Conservation (phyloP, 1,140 invertebrate genomes). For the Ladona fulva region DNA sequence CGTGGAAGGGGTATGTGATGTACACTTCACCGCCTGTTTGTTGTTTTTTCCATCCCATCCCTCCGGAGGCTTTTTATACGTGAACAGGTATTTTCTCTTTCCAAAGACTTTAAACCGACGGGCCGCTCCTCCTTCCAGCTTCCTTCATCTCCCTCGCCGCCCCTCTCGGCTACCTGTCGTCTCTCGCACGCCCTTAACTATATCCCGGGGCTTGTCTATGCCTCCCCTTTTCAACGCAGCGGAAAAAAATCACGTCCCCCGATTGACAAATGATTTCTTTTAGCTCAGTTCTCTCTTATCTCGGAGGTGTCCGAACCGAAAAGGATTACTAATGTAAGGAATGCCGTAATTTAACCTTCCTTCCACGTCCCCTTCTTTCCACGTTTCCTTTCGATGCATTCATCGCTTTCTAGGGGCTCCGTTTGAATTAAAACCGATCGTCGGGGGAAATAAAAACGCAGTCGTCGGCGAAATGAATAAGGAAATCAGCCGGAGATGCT, state of each 20-base stretch:
- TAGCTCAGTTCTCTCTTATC: neutral
- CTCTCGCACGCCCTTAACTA: neutral
- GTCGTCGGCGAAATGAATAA: neutral
- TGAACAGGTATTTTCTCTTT: neutral
- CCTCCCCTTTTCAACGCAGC: neutral
- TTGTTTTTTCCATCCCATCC: neutral
- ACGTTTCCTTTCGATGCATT: neutral
- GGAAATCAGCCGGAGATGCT: neutral
- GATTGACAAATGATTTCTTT: conserved; percentile 3
- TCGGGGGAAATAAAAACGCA: neutral
- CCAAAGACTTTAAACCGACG: neutral
- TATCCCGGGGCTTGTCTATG: neutral
- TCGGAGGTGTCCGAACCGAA: neutral
- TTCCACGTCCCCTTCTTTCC: neutral
- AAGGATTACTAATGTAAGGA: conserved; percentile 2
- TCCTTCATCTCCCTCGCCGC: neutral
- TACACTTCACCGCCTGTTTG: neutral
- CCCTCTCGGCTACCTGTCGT: neutral
- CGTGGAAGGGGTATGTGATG: neutral
- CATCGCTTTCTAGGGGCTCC: neutral
- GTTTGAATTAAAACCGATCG: neutral
- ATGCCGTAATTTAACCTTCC: conserved; percentile 6
- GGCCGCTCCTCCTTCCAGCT: neutral
- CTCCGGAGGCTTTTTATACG: neutral
- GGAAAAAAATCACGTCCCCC: neutral